Conservation (phyloP, 2,888 invertebrate species). For the Lasioglossum figueresi region DNA sequence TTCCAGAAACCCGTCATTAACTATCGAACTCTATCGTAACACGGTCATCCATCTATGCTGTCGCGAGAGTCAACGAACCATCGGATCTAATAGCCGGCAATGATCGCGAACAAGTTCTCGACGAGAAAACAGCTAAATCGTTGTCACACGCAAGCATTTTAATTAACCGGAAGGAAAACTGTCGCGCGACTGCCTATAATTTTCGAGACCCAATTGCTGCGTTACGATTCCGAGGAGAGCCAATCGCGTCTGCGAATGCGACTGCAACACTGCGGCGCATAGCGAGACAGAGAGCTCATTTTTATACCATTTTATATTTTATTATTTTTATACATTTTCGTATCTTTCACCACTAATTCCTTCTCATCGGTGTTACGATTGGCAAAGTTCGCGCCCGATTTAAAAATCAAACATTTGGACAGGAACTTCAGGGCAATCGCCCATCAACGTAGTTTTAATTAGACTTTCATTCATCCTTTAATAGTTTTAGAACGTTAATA, state of each 20-base stretch:
- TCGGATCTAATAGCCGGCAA: background rate
- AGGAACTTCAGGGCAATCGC: too few species aligned
- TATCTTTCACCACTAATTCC: background rate
- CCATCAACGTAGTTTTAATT: too few species aligned
- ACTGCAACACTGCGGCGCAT: background rate
- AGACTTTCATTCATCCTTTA: too few species aligned
- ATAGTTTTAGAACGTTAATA: too few species aligned
- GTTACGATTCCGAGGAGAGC: slow-evolving; percentile 50
- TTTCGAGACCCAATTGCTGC: slow-evolving; percentile 53
- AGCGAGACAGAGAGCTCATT: too few species aligned
- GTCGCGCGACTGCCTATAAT: slow-evolving; percentile 25
- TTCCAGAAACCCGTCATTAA: background rate
- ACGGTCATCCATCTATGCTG: background rate
- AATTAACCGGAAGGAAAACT: slow-evolving; percentile 10
- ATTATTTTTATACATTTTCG: too few species aligned
- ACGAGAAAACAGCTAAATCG: background rate
- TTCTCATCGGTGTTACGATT: too few species aligned
- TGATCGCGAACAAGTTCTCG: background rate
- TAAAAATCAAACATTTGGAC: too few species aligned
- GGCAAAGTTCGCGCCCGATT: too few species aligned
- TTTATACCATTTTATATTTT: too few species aligned
- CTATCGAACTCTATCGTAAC: background rate
- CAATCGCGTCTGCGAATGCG: background rate
- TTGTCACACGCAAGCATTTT: background rate
- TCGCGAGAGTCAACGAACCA: background rate